phyloP scores from a whole-genome alignment of 2,888 invertebrate genomes.

The Epinotia demarniana region DNA sequence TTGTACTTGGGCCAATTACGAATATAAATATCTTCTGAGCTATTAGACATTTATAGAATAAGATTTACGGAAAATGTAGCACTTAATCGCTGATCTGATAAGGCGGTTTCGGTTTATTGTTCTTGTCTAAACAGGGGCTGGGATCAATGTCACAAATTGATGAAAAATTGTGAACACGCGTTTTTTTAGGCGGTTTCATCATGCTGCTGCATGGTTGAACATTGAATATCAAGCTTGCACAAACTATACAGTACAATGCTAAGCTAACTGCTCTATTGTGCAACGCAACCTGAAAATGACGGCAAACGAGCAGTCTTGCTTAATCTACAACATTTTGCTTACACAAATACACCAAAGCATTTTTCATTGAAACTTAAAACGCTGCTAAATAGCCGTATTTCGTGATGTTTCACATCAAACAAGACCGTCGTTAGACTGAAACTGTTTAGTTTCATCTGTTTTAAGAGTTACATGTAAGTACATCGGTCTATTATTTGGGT shows the following conservation, averaged over 20 bases:
- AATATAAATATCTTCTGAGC: constrained; percentile 30
- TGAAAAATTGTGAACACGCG: constrained; percentile 10
- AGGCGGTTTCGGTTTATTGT: constrained; percentile 18
- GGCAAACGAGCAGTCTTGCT: constrained; percentile 23
- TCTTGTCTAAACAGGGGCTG: background rate
- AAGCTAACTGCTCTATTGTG: constrained; percentile 25
- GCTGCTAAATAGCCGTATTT: constrained; percentile 14
- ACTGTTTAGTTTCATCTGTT: constrained; percentile 8
- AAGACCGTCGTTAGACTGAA: constrained; percentile 16
- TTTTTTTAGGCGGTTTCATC: background rate
- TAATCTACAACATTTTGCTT: constrained; percentile 24
- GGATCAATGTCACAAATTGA: constrained; percentile 27
- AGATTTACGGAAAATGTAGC: constrained; percentile 23
- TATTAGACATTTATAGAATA: constrained; percentile 25
- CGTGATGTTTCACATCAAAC: constrained; percentile 20
- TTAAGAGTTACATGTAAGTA: background rate
- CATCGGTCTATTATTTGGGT: background rate
- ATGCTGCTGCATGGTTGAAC: background rate
- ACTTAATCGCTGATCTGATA: constrained; percentile 31
- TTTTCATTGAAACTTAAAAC: constrained; percentile 1
- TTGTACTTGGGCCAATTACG: constrained; percentile 28
- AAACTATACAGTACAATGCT: constrained; percentile 6
- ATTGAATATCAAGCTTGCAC: background rate
- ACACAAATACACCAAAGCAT: constrained; percentile 6
- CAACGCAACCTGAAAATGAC: constrained; percentile 24